These are phyloP conservation scores for Mechanitis messenoides DNA, from an alignment of 2,888 invertebrate genomes.

Conservation along the genomic window DNA sequence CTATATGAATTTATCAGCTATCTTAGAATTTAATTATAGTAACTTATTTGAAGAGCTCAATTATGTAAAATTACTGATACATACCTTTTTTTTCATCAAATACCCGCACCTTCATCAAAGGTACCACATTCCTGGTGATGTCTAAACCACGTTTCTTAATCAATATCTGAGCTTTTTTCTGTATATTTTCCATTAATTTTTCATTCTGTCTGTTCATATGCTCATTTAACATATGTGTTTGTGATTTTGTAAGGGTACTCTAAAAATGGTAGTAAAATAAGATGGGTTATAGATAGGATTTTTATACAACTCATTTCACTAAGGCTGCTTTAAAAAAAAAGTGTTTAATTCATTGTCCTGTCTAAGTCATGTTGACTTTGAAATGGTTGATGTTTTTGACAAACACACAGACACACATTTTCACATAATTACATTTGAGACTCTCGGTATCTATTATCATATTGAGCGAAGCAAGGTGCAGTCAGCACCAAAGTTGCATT, in stretches of 20 bases:
- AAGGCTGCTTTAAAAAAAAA: too few species aligned
- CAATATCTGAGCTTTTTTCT: constrained; percentile 45
- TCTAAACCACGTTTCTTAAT: constrained; percentile 39
- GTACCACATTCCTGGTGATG: constrained; percentile 47
- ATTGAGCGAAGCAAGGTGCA: too few species aligned
- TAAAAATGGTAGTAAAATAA: constrained; percentile 32
- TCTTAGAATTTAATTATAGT: background rate
- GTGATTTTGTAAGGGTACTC: constrained; percentile 62
- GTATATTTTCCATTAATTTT: constrained; percentile 45
- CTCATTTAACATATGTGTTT: constrained; percentile 55
- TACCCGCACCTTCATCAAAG: constrained; percentile 53
- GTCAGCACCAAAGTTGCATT: too few species aligned
- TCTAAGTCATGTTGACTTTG: too few species aligned
- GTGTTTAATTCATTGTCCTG: too few species aligned
- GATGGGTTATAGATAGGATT: too few species aligned
- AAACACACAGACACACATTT: too few species aligned
- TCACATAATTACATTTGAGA: too few species aligned
- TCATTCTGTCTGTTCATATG: constrained; percentile 50
- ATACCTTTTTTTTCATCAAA: constrained; percentile 36
- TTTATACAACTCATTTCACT: too few species aligned
- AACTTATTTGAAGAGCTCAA: background rate
- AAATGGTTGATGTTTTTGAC: too few species aligned
- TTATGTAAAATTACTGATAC: background rate
- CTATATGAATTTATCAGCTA: too few species aligned
- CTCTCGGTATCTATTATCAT: too few species aligned